Conservation (phyloP, 1,140 invertebrate species). For the Drosophila kanapiae region DNA sequence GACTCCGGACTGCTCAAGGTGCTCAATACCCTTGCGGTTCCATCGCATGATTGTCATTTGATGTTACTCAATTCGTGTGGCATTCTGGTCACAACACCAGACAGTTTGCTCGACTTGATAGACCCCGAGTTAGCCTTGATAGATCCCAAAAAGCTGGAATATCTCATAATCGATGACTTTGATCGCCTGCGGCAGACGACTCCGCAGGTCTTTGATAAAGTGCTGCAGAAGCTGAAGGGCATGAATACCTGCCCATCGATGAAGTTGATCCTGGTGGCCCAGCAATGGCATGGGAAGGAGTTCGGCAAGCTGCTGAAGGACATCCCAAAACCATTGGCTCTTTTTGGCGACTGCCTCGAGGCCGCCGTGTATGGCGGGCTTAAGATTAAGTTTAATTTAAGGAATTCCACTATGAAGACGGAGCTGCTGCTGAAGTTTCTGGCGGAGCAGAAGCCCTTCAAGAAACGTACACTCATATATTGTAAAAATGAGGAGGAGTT, state of each 20-base stretch:
- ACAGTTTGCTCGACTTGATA: constrained; percentile 15
- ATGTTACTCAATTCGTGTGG: constrained; percentile 58
- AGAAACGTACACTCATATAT: constrained; percentile 44
- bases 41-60: background rate
- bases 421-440: constrained; percentile 16
- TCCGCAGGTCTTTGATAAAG: constrained; percentile 5
- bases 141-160: constrained; percentile 21
- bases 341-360: constrained; percentile 57
- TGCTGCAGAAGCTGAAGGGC: constrained; percentile 6
- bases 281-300: constrained; percentile 45
- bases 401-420: constrained; percentile 10
- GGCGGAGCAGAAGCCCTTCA: background rate
- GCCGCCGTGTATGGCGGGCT: constrained; percentile 61
- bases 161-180: constrained; percentile 57
- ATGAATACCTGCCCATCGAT: background rate
- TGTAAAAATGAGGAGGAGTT: constrained; percentile 41
- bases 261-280: constrained; percentile 46
- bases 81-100: constrained; percentile 48
- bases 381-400: constrained; percentile 18
- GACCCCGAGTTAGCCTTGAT: constrained; percentile 15
- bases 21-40: constrained; percentile 34
- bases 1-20: constrained; percentile 16
- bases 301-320: constrained; percentile 26
- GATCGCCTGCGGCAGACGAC: constrained; percentile 21
- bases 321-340: constrained; percentile 23